These are phyloP conservation scores for Hylyphantes graminicola DNA, from an alignment of 1,140 invertebrate genomes.

Conservation along the genomic window DNA sequence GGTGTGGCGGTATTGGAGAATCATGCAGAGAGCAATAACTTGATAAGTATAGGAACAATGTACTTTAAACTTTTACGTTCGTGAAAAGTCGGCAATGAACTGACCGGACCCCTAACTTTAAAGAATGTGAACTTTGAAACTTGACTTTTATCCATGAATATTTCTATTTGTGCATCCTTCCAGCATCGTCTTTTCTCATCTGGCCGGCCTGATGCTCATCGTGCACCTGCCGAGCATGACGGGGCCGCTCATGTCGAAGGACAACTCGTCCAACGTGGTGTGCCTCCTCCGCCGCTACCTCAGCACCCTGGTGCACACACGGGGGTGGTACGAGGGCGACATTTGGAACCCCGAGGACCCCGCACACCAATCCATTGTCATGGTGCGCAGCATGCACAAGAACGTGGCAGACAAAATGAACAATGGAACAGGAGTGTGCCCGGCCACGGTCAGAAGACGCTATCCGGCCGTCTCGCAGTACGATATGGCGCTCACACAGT, in stretches of 20 bases:
- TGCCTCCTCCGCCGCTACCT: conserved; percentile 81
- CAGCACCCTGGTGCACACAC: conserved; percentile 77
- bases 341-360: conserved; percentile 69
- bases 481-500: conserved; percentile 66
- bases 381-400: conserved; percentile 69
- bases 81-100: no score
- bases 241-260: conserved; percentile 69
- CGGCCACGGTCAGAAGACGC: conserved; percentile 16
- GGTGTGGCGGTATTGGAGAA: no score
- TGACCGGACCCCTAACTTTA: no score
- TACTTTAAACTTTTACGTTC: no score
- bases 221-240: conserved; percentile 62
- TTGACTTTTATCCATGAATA: no score
- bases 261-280: conserved; percentile 69
- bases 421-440: conserved; percentile 67
- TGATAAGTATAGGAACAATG: no score
- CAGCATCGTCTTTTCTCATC: conserved; percentile 62
- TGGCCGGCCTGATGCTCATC: conserved; percentile 62
- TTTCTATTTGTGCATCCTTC: conserved; percentile 1
- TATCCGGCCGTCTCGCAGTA: conserved; percentile 65
- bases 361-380: conserved; percentile 68
- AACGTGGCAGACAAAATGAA: conserved; percentile 66
- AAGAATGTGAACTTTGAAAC: no score
- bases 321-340: conserved; percentile 79
- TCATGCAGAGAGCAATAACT: no score